Base-by-base conservation (phyloP, 2,888 invertebrate species). In the Melanchra persicariae region DNA sequence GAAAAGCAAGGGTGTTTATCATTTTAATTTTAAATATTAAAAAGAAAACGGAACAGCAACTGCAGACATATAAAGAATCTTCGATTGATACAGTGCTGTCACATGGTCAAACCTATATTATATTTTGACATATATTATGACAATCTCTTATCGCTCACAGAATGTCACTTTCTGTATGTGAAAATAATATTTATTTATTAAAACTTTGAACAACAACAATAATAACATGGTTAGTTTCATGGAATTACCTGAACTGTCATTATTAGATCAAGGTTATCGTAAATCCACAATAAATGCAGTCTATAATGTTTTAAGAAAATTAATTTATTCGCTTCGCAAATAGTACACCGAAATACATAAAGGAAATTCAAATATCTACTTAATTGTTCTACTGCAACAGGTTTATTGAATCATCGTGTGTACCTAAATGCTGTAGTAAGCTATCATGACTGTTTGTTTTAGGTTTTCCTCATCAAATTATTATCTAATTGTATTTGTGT, bases 381-480 rank as follows among this genome's bases (percentile, higher is more conserved):
- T 26, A 6, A 26, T 59, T 40, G 30, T 47, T 59, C n/a, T 24
- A 49, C 10, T 30, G 9, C 26, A 26, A 22, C 19, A 45, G 5
- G 7, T 15, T 9, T 52, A 15, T 60, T 30, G 59, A 26, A 43
- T 64, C 51, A 51, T 26, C 9, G 10, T n/a, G 15, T 43, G 30
- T 45, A 34, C 15, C 15, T 40, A 15, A 24, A 51, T 24, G 10
- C 8, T 8, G 12, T 55, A 47, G 43, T 49, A 62, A 19, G 8
- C 19, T 47, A 51, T 64, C 19, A 22, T 52, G 30, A 30, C 30
- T 30, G 67, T 37, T 67, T 80, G 51, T 60, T 55, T 58, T 59
- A 45, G 47, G 22, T 81, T 80, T 78, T 78, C 77, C 81, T 80
- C 49, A 0, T 51, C 8, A 65, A 51, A 22, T 45, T 19, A 49